Evolutionary conservation across 2,797 vertebrate genomes (phyloP), one percentile per base, ranked within the genome.

Genomic region (Chaunax sp.): DNA sequence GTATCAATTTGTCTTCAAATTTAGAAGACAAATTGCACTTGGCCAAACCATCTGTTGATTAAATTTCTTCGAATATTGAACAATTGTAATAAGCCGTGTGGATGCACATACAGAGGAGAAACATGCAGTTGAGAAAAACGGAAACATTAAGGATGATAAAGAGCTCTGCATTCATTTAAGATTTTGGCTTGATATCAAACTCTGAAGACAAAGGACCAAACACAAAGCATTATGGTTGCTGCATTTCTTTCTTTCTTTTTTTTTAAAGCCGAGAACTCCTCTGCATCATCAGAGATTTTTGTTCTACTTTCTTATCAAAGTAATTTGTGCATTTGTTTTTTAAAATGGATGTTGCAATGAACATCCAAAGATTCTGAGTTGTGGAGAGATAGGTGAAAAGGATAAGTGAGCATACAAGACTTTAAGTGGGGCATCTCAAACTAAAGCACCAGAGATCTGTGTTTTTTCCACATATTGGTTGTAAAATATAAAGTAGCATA

Each of bases 51-150:
- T 51, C 20, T 57, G 33, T 47, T 33, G 20, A 57, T 41, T 33
- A 37, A 67, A 22, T 25, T 52, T 57, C 25, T 43, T 56, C 0
- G 9, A 13, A 58, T 51, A 22, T n/a, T 60, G 28, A 41, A 26
- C 1, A 37, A 18, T 20, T 44, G 10, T 54, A 16, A 7, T 18
- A 3, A 19, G 23, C 13, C 33, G 20, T 60, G 30, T 59, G 35
- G 9, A 30, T 30, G 28, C 28, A 30, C 28, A 30, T 30, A 30
- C 28, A 30, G 3, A 5, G 28, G 10, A 37, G 35, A 12, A 12
- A 37, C 10, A 1, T 37, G 35, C 28, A 30, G 28, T 4, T 12
- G 15, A 18, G 11, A 13, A 11, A 51, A 51, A 3, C 12, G 5
- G 6, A 3, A 46, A 47, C 15, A 55, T 49, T 12, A 53, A 15